Base-by-base conservation (phyloP, 2,888 invertebrate genomes). In the Endomychus coccineus region DNA sequence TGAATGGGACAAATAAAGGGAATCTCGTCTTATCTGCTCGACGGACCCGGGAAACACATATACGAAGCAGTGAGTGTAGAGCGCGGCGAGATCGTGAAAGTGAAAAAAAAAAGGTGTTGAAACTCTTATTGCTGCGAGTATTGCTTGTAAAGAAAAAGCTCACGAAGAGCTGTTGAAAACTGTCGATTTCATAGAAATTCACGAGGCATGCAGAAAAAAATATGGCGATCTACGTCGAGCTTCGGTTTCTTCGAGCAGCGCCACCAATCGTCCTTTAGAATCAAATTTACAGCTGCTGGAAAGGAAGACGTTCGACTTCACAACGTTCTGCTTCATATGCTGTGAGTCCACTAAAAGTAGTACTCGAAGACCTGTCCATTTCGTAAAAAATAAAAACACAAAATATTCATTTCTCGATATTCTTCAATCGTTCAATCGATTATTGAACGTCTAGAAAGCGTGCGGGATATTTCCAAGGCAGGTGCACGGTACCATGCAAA, bases 141-240 rank as follows among this genome's bases (percentile, higher is more conserved):
- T 25, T 25, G 27, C 27, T 11, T 10, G 27, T 10, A 10, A 10
- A 10, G 27, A 25, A 25, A 25, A 25, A 25, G 27, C 27, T 25
- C 27, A 25, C 27, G 27, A 25, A 11, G 11, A 25, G 27, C n/a
- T 25, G 27, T 11, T 25, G n/a, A 25, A 6, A 25, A 6, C 7
- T 11, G 12, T 25, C 27, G 11, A 25, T 11, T 25, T 10, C 27
- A 25, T 25, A 25, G 27, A 25, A 6, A 25, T 25, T 25, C 27
- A 25, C 27, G 27, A 25, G 27, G n/a, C 27, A 25, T 25, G 27
- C 12, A 9, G 27, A 10, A 11, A 25, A 25, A 25, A 11, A 25
- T 10, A 25, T 10, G 27, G 12, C n/a, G n/a, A 11, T 10, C n/a
- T 25, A 25, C 12, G 12, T 19, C 21, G 21, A n/a, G n/a, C n/a